Conservation (phyloP, 2,113 vertebrate genomes). For the Sisor rabdophorus region DNA sequence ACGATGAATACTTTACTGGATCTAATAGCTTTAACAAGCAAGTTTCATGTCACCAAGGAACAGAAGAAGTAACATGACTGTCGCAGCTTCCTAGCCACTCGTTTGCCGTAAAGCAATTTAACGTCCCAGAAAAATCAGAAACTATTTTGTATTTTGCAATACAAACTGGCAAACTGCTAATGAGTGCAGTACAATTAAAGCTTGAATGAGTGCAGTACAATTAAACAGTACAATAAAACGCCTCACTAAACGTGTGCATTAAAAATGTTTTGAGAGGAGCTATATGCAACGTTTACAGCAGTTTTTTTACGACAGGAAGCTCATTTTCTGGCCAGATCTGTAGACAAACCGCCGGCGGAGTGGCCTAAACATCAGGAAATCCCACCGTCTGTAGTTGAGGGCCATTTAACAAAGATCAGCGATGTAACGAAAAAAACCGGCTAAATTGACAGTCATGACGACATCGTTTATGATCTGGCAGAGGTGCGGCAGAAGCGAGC, state of each 20-base stretch:
- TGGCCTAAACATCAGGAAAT: too few species aligned
- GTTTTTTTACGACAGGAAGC: constrained; percentile 41
- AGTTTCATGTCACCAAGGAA: neutral
- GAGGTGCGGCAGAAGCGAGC: constrained; percentile 55
- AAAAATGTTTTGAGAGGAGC: neutral
- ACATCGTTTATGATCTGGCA: constrained; percentile 58
- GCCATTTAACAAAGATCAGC: neutral
- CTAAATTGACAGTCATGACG: constrained; percentile 48
- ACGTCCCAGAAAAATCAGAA: neutral
- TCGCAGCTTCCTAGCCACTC: neutral
- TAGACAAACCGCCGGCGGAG: neutral
- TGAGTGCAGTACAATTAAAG: too few species aligned
- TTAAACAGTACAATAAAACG: too few species aligned
- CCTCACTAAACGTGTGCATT: neutral
- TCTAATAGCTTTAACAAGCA: neutral
- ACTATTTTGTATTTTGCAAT: neutral
- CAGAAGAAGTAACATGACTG: neutral
- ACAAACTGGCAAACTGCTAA: neutral
- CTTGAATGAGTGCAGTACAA: neutral
- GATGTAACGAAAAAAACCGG: constrained; percentile 17
- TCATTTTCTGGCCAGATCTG: constrained; percentile 16
- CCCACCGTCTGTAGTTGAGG: neutral
- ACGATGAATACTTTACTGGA: neutral
- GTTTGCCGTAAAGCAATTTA: constrained; percentile 32
- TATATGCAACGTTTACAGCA: constrained; percentile 43